phyloP scores from a whole-genome alignment of 2,888 invertebrate species.

The Tipula confusa region DNA sequence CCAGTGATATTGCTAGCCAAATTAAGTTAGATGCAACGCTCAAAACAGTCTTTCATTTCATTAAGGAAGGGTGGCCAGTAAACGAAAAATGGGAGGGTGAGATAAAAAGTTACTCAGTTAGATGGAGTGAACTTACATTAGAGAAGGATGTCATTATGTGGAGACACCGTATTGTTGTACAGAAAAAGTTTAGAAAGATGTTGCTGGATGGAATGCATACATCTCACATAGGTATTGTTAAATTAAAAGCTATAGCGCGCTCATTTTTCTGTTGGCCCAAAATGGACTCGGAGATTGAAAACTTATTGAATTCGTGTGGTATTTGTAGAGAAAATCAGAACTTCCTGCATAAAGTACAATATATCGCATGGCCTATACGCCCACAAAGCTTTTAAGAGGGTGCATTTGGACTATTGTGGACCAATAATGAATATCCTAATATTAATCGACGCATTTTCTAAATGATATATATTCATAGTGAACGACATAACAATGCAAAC shows the following conservation, averaged over 20 bases:
- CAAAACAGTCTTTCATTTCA: no score
- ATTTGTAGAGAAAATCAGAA: background rate
- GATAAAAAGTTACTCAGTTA: no score
- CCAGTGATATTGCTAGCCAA: no score
- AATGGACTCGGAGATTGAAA: slow-evolving; percentile 38
- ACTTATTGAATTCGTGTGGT: slow-evolving; percentile 34
- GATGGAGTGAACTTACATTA: no score
- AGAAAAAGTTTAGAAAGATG: background rate
- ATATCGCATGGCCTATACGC: slow-evolving; percentile 34
- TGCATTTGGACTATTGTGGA: slow-evolving; percentile 34
- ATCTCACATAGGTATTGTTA: slow-evolving; percentile 35
- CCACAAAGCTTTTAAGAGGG: slow-evolving; percentile 35
- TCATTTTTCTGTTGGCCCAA: slow-evolving; percentile 38
- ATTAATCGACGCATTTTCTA: no score
- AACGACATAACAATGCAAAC: slow-evolving; percentile 29
- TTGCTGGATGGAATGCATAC: slow-evolving; percentile 32
- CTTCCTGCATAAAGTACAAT: background rate
- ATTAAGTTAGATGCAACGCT: no score
- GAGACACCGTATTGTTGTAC: no score
- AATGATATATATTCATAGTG: slow-evolving; percentile 28
- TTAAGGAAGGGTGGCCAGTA: no score
- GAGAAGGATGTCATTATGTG: no score
- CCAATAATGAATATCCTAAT: background rate
- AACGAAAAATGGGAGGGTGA: no score
- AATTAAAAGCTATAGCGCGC: slow-evolving; percentile 36